Percentiles rank a stretch among this genome's conserved stretches.
phyloP scores from a whole-genome alignment of 2,113 vertebrate species.

The Dermatemys mawii region DNA sequence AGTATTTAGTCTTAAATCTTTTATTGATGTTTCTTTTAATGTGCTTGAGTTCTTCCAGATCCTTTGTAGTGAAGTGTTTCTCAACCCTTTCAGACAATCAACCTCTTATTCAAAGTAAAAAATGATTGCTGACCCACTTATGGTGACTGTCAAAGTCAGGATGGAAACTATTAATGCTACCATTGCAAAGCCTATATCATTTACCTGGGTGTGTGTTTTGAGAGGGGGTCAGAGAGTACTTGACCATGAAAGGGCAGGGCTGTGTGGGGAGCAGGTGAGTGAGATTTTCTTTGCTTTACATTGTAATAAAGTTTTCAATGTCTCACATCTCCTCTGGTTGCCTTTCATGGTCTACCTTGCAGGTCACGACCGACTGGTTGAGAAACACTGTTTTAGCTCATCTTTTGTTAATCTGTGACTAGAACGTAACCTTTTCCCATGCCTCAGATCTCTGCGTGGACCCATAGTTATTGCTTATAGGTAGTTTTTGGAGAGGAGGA shows the following conservation, averaged over 20 bases:
- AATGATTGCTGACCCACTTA: not conserved
- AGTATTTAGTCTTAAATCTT: constrained; percentile 9
- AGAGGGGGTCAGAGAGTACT: not conserved
- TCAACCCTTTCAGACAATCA: not conserved
- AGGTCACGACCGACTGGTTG: not conserved
- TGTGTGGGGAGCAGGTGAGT: not conserved
- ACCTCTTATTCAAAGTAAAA: not conserved
- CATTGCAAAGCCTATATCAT: not conserved
- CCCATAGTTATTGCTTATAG: not conserved
- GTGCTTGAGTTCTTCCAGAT: not conserved
- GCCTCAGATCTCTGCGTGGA: not conserved
- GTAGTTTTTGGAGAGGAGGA: not conserved
- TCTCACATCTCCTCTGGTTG: not conserved
- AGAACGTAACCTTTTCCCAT: not conserved
- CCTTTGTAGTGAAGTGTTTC: not conserved
- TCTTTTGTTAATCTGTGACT: not conserved
- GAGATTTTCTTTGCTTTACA: not conserved
- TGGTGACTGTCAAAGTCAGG: not conserved
- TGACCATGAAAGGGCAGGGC: not conserved
- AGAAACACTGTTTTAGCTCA: not conserved
- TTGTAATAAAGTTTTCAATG: not conserved
- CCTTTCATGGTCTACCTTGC: fast-evolving
- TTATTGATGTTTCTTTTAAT: not conserved
- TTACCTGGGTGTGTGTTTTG: not conserved
- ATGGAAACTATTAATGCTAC: not conserved